Evolutionary conservation across 2,113 vertebrate genomes (phyloP), one percentile per base, ranked within the genome.

Genomic region (Callionymus lyra): DNA sequence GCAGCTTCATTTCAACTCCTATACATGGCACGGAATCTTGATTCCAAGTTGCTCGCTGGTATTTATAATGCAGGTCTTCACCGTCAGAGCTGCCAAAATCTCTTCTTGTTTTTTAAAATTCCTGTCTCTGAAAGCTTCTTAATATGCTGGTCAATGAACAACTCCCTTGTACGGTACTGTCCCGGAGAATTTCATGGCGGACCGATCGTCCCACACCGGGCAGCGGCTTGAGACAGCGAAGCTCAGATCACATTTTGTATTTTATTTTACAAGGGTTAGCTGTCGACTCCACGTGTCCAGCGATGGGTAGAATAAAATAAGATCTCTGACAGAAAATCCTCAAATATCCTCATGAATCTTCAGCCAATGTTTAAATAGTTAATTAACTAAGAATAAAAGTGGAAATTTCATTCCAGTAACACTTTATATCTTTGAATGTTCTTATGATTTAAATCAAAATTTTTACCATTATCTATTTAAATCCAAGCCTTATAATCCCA

Each of bases 181-280:
- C 14, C 47, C 48, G 54, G 56, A 61, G 59, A 70, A 64, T 69
- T 61, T 58, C 31, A 58, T 68, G 66, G 59, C 47, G 11, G 38
- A 53, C 62, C 46, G 40, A 48, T 73, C 59, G 63, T 53, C 59
- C 56, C 32, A 16, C 49, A 44, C 31, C 39, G 52, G 53, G 51
- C 66, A 63, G 38, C 70, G 63, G 72, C 76, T 77, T 69, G 69
- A 50, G 56, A 74, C 64, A 65, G 56, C 74, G 70, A 80, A 46
- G 74, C 75, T 58, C 73, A 72, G 65, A 80, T 75, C 67, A 77
- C 75, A 77, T 82, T 72, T 77, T 59, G 47, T 66, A 63, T 63
- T 77, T 82, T 66, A 82, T 79, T 79, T 80, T 66, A 72, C 56
- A 54, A 67, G 58, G 61, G 45, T 44, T 42, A 56, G 44, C 47